Evolutionary conservation across 1,140 invertebrate species (phyloP).

Genomic region (Conus betulinus): DNA sequence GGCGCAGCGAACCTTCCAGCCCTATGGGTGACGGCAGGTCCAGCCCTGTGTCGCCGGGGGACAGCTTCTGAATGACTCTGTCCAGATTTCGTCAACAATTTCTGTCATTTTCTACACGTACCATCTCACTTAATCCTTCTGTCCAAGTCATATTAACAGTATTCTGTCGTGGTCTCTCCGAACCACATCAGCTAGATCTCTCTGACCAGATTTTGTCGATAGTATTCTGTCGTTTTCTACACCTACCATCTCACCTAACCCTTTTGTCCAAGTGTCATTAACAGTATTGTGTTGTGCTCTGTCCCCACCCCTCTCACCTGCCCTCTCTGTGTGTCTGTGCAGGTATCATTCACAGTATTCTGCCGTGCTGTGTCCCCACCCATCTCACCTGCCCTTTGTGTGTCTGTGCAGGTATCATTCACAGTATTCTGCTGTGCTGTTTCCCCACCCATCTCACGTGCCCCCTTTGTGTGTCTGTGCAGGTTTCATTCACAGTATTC

Average conservation of each 20-base stretch:
- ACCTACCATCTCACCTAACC: slow-evolving; percentile 87
- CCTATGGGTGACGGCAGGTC: too few relatives aligned
- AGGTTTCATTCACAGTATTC: slow-evolving; percentile 80
- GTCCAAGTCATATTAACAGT: slow-evolving; percentile 78
- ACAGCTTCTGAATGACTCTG: too few relatives aligned
- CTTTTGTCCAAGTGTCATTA: slow-evolving; percentile 79
- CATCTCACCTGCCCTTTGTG: slow-evolving; percentile 89
- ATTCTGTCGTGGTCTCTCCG: slow-evolving; percentile 81
- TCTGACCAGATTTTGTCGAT: slow-evolving; percentile 76
- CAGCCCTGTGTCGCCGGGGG: too few relatives aligned
- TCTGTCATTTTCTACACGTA: too few relatives aligned
- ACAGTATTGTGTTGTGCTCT: slow-evolving; percentile 85
- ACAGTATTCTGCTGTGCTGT: slow-evolving; percentile 85
- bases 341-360: slow-evolving; percentile 80
- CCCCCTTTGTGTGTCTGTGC: slow-evolving; percentile 89
- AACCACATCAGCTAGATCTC: slow-evolving; percentile 67
- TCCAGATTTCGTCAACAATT: too few relatives aligned
- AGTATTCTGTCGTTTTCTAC: slow-evolving; percentile 84
- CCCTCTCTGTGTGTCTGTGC: too few relatives aligned
- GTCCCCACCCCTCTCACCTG: too few relatives aligned
- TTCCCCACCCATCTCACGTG: slow-evolving; percentile 87
- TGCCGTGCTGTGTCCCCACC: slow-evolving; percentile 84
- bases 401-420: slow-evolving; percentile 82
- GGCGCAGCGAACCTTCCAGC: too few relatives aligned
- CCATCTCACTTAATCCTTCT: too few relatives aligned